Evolutionary conservation across 2,888 invertebrate species (phyloP).

Genomic region (Psylliodes chrysocephalus): DNA sequence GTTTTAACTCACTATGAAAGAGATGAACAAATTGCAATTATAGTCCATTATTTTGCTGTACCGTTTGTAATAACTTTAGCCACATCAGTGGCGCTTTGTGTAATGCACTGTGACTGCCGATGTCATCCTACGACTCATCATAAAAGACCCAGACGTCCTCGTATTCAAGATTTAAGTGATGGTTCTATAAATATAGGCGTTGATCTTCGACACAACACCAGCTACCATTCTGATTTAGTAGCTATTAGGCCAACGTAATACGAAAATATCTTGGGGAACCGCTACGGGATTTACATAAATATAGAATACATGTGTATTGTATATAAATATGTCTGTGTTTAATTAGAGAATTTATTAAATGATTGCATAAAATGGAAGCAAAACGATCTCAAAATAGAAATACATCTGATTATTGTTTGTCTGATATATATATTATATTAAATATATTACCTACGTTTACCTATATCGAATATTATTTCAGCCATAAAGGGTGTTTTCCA

Average conservation of each 20-base stretch:
- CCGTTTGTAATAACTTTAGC: conserved; percentile 86
- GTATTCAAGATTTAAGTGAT: conserved; percentile 74
- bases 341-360: neutral
- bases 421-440: too few relatives aligned
- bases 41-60: conserved; percentile 85
- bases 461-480: too few relatives aligned
- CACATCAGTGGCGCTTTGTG: conserved; percentile 85
- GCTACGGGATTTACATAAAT: neutral
- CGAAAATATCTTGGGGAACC: neutral
- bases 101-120: conserved; percentile 88
- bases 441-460: too few relatives aligned
- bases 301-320: neutral
- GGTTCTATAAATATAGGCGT: conserved; percentile 78
- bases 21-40: conserved; percentile 83
- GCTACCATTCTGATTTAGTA: conserved; percentile 61
- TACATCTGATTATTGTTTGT: neutral
- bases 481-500: too few relatives aligned
- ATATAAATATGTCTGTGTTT: conserved; percentile 3
- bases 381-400: conserved; percentile 8
- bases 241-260: conserved; percentile 60
- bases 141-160: conserved; percentile 73
- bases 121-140: conserved; percentile 74
- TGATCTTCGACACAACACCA: conserved; percentile 69
- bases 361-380: conserved; percentile 6
- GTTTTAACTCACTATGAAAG: conserved; percentile 86